Evolutionary conservation across 2,797 vertebrate species (phyloP).

Genomic region (Enoplosus armatus): DNA sequence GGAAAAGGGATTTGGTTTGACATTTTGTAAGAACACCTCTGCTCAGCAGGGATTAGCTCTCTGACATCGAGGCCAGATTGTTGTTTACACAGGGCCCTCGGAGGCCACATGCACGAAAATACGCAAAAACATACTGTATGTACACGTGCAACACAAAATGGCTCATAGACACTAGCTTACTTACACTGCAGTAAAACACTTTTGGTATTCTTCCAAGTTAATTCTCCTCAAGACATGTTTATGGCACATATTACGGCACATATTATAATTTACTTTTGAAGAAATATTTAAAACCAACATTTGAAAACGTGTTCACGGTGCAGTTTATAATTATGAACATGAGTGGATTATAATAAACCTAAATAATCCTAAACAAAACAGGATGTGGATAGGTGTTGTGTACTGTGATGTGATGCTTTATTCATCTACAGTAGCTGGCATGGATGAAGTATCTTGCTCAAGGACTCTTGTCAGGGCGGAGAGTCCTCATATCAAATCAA

Average conservation of each 20-base stretch:
- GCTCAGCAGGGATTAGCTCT: slow-evolving; percentile 56
- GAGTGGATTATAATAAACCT: neutral
- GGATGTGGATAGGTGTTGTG: too few relatives aligned
- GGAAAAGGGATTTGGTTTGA: slow-evolving; percentile 62
- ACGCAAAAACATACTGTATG: slow-evolving; percentile 3
- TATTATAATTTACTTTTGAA: neutral
- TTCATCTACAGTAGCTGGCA: neutral
- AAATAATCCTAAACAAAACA: neutral
- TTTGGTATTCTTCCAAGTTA: neutral
- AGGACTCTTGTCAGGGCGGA: neutral
- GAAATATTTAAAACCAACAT: neutral
- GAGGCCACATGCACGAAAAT: slow-evolving; percentile 14
- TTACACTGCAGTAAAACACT: neutral
- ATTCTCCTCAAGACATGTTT: neutral
- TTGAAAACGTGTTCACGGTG: neutral
- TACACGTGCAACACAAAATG: neutral
- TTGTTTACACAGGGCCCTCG: slow-evolving; percentile 45
- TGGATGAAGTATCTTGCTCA: neutral
- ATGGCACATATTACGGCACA: neutral
- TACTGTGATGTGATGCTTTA: neutral
- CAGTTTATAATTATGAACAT: neutral
- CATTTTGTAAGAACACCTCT: slow-evolving; percentile 65
- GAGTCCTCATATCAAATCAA: neutral
- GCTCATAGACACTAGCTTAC: neutral
- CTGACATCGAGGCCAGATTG: slow-evolving; percentile 48